phyloP scores from a whole-genome alignment of 1,140 invertebrate species.

The Carcinoscorpius rotundicauda region DNA sequence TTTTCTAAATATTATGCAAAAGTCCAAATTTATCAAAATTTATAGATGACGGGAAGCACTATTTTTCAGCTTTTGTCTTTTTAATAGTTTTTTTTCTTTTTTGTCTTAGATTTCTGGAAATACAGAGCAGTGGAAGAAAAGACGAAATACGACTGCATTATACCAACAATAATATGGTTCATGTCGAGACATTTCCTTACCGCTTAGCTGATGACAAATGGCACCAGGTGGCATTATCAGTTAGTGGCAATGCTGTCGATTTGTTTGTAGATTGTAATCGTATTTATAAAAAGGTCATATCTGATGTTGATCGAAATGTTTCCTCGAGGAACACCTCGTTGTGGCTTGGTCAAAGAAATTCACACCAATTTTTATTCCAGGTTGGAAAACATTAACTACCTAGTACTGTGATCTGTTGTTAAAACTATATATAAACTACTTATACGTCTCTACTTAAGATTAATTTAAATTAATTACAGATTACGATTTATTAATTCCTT shows the following conservation, averaged over 20 bases:
- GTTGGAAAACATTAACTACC: conserved; percentile 37
- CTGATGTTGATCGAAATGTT: conserved; percentile 57
- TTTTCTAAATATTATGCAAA: too few relatives aligned
- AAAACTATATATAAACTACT: too few relatives aligned
- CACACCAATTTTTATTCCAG: conserved; percentile 74
- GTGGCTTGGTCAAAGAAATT: conserved; percentile 75
- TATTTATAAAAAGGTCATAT: conserved; percentile 58
- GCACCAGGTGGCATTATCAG: conserved; percentile 69
- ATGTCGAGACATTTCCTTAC: conserved; percentile 74
- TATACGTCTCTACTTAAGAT: too few relatives aligned
- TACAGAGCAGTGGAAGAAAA: conserved; percentile 74
- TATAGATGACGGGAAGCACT: too few relatives aligned
- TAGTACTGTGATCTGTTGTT: too few relatives aligned
- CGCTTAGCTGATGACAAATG: conserved; percentile 68
- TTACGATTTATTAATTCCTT: too few relatives aligned
- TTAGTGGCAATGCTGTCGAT: conserved; percentile 67
- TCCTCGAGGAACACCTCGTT: conserved; percentile 47
- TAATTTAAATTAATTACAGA: too few relatives aligned
- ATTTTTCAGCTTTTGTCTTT: not conserved
- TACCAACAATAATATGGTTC: conserved; percentile 44
- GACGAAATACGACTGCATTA: conserved; percentile 56
- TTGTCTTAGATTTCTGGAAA: conserved; percentile 64
- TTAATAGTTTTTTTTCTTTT: not conserved
- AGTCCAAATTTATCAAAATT: too few relatives aligned
- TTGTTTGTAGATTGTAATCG: conserved; percentile 73